These are phyloP conservation scores for Heterotilapia buettikoferi DNA, from an alignment of 2,113 vertebrate species.

Conservation along the genomic window DNA sequence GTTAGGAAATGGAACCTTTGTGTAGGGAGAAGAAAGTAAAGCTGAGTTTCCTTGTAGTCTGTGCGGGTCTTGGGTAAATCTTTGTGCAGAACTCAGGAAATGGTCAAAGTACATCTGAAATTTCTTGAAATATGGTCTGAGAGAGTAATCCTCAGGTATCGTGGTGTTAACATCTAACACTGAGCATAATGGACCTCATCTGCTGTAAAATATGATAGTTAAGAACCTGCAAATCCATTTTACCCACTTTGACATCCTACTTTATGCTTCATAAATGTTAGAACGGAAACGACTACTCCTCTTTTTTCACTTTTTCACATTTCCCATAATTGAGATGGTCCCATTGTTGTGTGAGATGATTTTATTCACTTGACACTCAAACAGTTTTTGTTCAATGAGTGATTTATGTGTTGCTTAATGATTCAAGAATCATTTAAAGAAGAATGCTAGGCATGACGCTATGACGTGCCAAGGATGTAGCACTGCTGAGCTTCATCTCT, in stretches of 20 bases:
- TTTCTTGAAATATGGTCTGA: accelerated
- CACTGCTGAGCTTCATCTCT: not conserved
- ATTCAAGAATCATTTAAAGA: not conserved
- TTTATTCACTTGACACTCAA: not conserved
- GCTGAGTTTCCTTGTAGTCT: not conserved
- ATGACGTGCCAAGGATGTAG: accelerated
- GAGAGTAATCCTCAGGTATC: not conserved
- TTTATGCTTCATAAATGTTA: not conserved
- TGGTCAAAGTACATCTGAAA: not conserved
- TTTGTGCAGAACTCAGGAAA: not conserved
- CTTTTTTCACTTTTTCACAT: not conserved
- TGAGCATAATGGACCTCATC: not conserved
- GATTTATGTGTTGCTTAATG: not conserved
- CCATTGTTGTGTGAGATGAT: not conserved
- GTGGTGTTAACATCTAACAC: not conserved
- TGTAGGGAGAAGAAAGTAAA: not conserved
- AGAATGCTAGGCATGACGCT: not conserved
- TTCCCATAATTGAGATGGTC: not conserved
- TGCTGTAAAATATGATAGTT: not conserved
- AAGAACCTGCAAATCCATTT: not conserved
- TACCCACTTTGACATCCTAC: not conserved
- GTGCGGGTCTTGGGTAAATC: accelerated
- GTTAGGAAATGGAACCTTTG: not conserved
- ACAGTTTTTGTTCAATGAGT: not conserved
- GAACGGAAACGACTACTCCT: not conserved